Evolutionary conservation across 2,797 vertebrate genomes (phyloP), one percentile per base, ranked within the genome.

Genomic region (Clarias platycephalus): DNA sequence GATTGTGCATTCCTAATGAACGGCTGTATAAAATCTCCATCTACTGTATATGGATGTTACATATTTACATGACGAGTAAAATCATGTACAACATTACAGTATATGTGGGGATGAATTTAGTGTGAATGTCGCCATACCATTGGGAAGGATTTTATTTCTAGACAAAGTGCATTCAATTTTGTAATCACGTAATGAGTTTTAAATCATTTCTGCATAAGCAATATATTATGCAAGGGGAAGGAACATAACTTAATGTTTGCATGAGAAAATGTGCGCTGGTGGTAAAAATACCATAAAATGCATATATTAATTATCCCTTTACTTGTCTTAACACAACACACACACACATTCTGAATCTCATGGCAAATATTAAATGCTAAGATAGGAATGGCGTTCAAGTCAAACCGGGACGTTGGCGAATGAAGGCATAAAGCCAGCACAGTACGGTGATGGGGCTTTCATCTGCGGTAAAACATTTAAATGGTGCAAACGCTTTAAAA

Each of bases 111-210:
- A 15, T 44, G 37, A 37, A 60, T 62, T 62, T 40, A 62, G 31
- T 62, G 22, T 62, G 22, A 40, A 40, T 62, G 6, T 26, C 16
- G 18, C 55, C 28, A 37, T 77, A 77, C 24, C 20, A 77, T 13
- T 60, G 55, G 55, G 20, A 77, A 60, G 13, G 18, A 62, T 22
- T 62, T 60, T 18, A 77, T 12, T 60, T 10, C 75, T 53, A 53
- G 49, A 44, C 22, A 62, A 2, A 40, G 22, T 40, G 24, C 34
- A 63, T 62, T 79, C 12, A 26, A n/a, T 7, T 79, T 44, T 37
- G 64, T 26, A 79, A 58, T 60, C 55, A 77, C 0, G 55, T 63
- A 79, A 79, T 64, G 77, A 49, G 77, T 63, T 44, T 78, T 62
- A 37, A 76, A 37, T 5, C 5, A 79, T 79, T 79, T 64, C 44